Base-by-base conservation (phyloP, 2,888 invertebrate genomes). In the Autographa pulchrina region DNA sequence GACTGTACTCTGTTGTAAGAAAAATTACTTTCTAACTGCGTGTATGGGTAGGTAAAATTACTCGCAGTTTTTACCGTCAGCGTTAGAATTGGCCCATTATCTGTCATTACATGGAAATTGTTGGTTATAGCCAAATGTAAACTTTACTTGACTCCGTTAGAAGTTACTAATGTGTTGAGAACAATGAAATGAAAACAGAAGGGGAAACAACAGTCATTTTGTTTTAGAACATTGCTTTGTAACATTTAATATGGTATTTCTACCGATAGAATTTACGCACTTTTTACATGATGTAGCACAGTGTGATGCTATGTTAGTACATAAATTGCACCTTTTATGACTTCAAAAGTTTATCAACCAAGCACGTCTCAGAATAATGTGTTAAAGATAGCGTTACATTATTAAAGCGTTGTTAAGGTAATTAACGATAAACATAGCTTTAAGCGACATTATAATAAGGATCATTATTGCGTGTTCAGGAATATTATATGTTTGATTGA, bases 401-500 rank as follows among this genome's bases (percentile, higher is more conserved):
- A 61, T 20, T 3, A 13, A 63, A 48, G 58, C 56, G 32, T 43
- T 61, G 66, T 54, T 65, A 64, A 41, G 58, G 43, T 38, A 38
- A 59, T 25, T 63, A 58, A 14, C 48, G 20, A 58, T 56, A 63
- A 58, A 56, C 41, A 69, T 38, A 62, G 11, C 58, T 14, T 61
- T 48, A 62, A 59, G 64, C 66, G 25, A 60, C 62, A 66, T 43
- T 58, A 69, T 52, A 18, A 52, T 56, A 74, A 56, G 75, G 58
- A 65, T 38, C 61, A 74, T 62, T 43, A 65, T 16, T 59, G 43
- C 60, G 16, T 68, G 38, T 52, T 65, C 61, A 25, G 68, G 60
- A 77, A 48, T 70, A 54, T 20, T 1, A 41, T 65, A 80, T 73
- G 58, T 73, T 56, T 60, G 52, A 65, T 65, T 77, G 79, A 74